Conservation (phyloP, 2,888 invertebrate genomes). For the Heliconius hortense region DNA sequence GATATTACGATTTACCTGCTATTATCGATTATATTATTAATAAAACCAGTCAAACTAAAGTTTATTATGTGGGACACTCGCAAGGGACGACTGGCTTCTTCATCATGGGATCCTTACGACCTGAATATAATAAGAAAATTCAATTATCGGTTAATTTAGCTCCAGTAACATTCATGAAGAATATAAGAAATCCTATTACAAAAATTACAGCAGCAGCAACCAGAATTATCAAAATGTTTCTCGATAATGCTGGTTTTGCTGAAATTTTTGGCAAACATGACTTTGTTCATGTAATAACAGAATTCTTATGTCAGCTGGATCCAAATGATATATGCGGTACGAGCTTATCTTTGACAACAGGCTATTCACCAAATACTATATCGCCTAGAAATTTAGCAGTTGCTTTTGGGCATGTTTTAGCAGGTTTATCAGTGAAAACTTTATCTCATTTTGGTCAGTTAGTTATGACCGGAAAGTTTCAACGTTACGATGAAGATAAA, state of each 20-base stretch:
- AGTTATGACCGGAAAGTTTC: conserved; percentile 59
- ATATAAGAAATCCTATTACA: conserved; percentile 63
- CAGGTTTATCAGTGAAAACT: conserved; percentile 76
- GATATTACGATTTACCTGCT: conserved; percentile 85
- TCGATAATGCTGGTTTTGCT: conserved; percentile 73
- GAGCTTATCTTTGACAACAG: conserved; percentile 80
- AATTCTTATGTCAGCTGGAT: conserved; percentile 60
- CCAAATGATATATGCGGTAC: conserved; percentile 80
- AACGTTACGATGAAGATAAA: conserved; percentile 65
- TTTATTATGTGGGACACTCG: conserved; percentile 86
- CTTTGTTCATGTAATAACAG: conserved; percentile 64
- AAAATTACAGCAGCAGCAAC: conserved; percentile 49
- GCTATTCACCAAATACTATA: conserved; percentile 79
- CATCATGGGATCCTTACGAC: conserved; percentile 72
- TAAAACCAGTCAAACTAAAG: conserved; percentile 69
- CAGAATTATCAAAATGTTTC: conserved; percentile 49
- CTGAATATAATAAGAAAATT: conserved; percentile 81
- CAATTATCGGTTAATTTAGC: conserved; percentile 76
- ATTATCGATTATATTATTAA: conserved; percentile 64
- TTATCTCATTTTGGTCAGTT: conserved; percentile 80
- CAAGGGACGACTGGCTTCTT: conserved; percentile 83
- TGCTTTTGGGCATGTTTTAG: conserved; percentile 77
- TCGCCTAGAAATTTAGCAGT: conserved; percentile 77
- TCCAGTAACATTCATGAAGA: conserved; percentile 79
- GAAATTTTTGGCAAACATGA: conserved; percentile 84